phyloP scores from a whole-genome alignment of 1,140 invertebrate species.

The Conus ventricosus region DNA sequence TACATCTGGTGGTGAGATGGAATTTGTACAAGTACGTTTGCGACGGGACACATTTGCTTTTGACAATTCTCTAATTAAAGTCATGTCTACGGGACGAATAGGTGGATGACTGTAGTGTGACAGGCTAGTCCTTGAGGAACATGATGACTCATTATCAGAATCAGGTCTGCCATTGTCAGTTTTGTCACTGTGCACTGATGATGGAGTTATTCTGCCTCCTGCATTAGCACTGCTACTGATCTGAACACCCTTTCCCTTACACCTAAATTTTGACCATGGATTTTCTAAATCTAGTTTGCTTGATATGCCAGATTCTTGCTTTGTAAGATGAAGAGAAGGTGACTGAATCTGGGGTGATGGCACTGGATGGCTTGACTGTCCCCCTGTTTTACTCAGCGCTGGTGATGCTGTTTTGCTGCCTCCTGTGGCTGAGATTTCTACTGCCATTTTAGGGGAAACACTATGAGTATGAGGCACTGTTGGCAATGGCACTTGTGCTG shows the following conservation, averaged over 20 bases:
- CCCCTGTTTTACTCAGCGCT: background rate
- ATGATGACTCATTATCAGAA: conserved; percentile 13
- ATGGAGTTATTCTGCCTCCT: conserved; percentile 25
- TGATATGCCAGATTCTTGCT: background rate
- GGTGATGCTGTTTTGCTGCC: conserved; percentile 15
- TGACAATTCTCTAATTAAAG: conserved; percentile 48
- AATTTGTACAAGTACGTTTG: conserved; percentile 53
- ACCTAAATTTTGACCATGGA: background rate
- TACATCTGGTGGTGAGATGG: conserved; percentile 18
- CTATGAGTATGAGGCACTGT: background rate
- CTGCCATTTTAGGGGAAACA: background rate
- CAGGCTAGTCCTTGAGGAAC: conserved; percentile 20
- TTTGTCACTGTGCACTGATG: conserved; percentile 39
- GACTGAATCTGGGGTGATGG: background rate
- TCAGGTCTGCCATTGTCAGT: conserved; percentile 25
- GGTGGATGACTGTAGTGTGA: conserved; percentile 5
- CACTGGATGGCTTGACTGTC: conserved; percentile 11
- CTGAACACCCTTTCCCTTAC: background rate
- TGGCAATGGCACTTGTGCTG: background rate
- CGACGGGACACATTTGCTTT: conserved; percentile 66
- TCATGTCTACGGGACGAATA: conserved; percentile 54
- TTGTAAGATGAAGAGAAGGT: background rate
- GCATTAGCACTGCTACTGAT: background rate
- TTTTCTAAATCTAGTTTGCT: background rate
- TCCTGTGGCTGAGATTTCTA: background rate